Percentiles rank a stretch among this genome's conserved stretches.
These are phyloP conservation scores for Tridacna crocea DNA, from an alignment of 2,888 invertebrate genomes.

Conservation along the genomic window DNA sequence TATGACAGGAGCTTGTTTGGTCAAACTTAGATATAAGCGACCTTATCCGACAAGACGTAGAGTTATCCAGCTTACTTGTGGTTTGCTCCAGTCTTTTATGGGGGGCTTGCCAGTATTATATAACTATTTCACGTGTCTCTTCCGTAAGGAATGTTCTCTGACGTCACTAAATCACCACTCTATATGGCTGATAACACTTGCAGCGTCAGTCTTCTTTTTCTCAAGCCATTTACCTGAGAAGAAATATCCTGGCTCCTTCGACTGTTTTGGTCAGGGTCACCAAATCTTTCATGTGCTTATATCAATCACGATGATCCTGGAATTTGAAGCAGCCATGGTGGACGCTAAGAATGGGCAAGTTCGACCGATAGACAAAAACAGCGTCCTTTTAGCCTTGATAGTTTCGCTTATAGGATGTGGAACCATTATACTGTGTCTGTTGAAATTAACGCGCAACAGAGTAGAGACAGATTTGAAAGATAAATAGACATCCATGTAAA, in stretches of 20 bases:
- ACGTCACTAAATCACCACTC: constrained; percentile 66
- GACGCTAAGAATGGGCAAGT: not conserved
- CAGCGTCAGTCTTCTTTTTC: constrained; percentile 68
- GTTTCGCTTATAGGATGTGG: constrained; percentile 6
- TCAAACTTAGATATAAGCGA: constrained; percentile 64
- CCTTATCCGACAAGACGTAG: constrained; percentile 69
- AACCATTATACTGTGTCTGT: not conserved
- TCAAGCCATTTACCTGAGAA: constrained; percentile 70
- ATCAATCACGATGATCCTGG: constrained; percentile 39
- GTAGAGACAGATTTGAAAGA: not conserved
- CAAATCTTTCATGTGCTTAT: constrained; percentile 72
- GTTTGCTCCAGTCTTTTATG: constrained; percentile 51
- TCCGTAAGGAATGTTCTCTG: constrained; percentile 48
- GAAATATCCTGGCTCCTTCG: constrained; percentile 67
- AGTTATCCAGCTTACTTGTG: constrained; percentile 63
- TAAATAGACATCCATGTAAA: not conserved
- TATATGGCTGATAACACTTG: constrained; percentile 50
- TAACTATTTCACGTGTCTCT: constrained; percentile 61
- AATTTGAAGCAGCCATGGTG: constrained; percentile 46
- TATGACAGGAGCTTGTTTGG: constrained; percentile 64
- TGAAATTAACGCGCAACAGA: not conserved
- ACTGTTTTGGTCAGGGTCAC: constrained; percentile 73
- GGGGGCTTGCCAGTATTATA: constrained; percentile 52
- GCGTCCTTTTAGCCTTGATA: not conserved
- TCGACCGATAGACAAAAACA: not conserved